A percentile compares a stretch with the other conserved stretches of the same genome.
Conservation (phyloP, 2,888 invertebrate genomes). For the Camptogramma bilineatum region DNA sequence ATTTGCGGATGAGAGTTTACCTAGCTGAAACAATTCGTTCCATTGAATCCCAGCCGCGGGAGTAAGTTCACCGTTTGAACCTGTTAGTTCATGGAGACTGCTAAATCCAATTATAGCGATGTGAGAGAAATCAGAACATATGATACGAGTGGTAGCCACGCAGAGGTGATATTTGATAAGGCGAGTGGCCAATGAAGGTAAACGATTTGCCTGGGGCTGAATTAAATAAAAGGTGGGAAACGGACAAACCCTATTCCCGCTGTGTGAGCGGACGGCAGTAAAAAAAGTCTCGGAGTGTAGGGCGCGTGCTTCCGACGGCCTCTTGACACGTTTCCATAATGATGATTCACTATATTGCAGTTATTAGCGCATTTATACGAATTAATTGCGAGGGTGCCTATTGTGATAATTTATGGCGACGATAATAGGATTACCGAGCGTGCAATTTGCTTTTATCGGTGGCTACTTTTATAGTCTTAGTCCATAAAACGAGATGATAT, state of each 20-base stretch:
- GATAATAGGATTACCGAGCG: constrained; percentile 37
- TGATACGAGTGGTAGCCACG: constrained; percentile 22
- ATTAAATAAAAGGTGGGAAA: constrained; percentile 58
- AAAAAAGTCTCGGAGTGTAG: constrained; percentile 44
- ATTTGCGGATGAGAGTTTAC: constrained; percentile 51
- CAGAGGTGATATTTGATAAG: constrained; percentile 42
- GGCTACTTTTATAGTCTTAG: constrained; percentile 15
- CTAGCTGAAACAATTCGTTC: constrained; percentile 51
- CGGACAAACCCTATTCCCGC: constrained; percentile 21
- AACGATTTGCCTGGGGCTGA: constrained; percentile 48
- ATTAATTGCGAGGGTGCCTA: constrained; percentile 49
- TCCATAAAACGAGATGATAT: constrained; percentile 34
- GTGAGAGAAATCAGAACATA: constrained; percentile 42
- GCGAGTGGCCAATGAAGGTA: constrained; percentile 38
- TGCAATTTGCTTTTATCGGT: constrained; percentile 42
- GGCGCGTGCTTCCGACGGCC: constrained; percentile 57
- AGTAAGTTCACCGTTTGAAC: constrained; percentile 51
- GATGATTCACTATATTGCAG: constrained; percentile 66
- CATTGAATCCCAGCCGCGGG: constrained; percentile 46
- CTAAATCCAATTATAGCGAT: constrained; percentile 54
- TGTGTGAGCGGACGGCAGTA: constrained; percentile 32
- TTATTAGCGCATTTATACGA: constrained; percentile 61
- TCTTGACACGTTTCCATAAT: constrained; percentile 72
- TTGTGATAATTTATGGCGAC: constrained; percentile 40
- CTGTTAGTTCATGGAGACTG: constrained; percentile 50